Percentiles rank a stretch among this genome's conserved stretches.
Conservation (phyloP, 2,888 invertebrate genomes). For the Pomacea canaliculata region DNA sequence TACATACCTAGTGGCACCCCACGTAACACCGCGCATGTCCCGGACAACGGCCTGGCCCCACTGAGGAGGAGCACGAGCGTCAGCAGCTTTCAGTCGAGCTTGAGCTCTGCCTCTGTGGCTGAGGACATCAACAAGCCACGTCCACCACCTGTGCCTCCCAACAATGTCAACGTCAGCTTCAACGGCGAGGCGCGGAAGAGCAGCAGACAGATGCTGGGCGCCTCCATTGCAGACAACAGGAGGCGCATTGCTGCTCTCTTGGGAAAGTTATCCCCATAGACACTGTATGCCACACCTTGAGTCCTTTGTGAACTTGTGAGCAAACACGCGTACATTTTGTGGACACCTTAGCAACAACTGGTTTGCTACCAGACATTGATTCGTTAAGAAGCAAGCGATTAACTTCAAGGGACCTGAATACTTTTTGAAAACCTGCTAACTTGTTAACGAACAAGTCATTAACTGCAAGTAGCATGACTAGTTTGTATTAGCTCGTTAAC, state of each 20-base stretch:
- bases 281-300: too few species aligned
- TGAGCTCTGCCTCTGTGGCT: neutral
- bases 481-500: too few species aligned
- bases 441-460: too few species aligned
- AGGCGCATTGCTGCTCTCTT: conserved; percentile 53
- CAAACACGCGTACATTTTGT: too few species aligned
- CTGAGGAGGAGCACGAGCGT: conserved; percentile 26
- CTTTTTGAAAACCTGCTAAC: too few species aligned
- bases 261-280: conserved; percentile 37
- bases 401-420: too few species aligned
- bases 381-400: too few species aligned
- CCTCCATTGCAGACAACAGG: conserved; percentile 43
- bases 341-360: too few species aligned
- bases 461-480: too few species aligned
- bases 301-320: too few species aligned
- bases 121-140: conserved; percentile 15
- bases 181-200: conserved; percentile 13
- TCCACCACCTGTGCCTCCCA: conserved; percentile 14
- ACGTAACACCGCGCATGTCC: conserved; percentile 29
- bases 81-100: conserved; percentile 21
- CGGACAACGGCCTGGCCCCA: conserved; percentile 10
- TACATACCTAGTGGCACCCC: conserved; percentile 31
- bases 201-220: conserved; percentile 14
- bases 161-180: conserved; percentile 30
- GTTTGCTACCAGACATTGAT: too few species aligned